Evolutionary conservation across 2,113 vertebrate genomes (phyloP), one percentile per base, ranked within the genome.

Genomic region (Phrynosoma blainvillii): DNA sequence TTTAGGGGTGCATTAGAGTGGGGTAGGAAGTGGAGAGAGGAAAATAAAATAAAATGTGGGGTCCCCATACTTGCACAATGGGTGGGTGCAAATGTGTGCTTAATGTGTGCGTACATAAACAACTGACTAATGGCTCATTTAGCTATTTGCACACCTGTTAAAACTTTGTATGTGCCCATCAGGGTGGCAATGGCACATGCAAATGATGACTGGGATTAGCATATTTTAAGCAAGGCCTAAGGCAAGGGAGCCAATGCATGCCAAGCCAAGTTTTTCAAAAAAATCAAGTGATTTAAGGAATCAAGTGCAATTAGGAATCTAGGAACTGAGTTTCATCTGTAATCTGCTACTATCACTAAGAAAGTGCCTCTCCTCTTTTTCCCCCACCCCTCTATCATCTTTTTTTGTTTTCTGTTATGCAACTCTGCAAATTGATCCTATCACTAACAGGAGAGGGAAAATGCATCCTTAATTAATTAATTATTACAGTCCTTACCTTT

Each of bases 141-240:
- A 90, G 20, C 88, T 85, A 66, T 95, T 95, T 90, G 13, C 90
- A 93, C 68, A 27, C 87, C 84, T 89, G 70, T 86, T 89, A 0
- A 88, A 56, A 16, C 21, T 40, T 62, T 25, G 1, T 54, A 83
- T 62, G 73, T 84, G 56, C 73, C 79, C 74, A 56, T 59, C 40
- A 0, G 11, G 42, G 0, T 0, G 8, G 14, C 11, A 21, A 81
- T 78, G 84, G 78, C 70, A 42, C 82, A 71, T 68, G 89, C 93
- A 87, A 76, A 82, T 90, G 56, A 42, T 75, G 40, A 4, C n/a
- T 14, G 70, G 21, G 4, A 3, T 87, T 75, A 66, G 65, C 85
- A 84, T 65, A 27, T 30, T 25, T 65, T 47, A 47, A 74, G 86
- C 79, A 82, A 73, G 32, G 20, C 52, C 83, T 9, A 27, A 70